Evolutionary conservation across 2,113 vertebrate species (phyloP).

Genomic region (Pseudopipra pipra): DNA sequence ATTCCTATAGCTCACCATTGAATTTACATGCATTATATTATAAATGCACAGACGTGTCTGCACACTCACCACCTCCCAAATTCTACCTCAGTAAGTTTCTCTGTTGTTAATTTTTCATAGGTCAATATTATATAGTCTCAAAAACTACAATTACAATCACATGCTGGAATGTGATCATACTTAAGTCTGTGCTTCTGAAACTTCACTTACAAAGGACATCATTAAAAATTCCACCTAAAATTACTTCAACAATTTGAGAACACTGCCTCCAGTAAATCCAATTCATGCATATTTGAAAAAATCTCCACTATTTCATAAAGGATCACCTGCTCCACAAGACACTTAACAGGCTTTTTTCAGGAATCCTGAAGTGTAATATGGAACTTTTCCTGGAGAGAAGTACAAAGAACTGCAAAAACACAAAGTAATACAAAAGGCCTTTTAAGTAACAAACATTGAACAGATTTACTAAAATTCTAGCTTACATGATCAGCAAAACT

Average conservation of each 20-base stretch:
- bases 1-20: neutral
- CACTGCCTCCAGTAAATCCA: neutral
- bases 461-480: neutral
- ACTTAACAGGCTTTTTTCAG: neutral
- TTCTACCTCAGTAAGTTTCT: neutral
- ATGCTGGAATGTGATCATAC: neutral
- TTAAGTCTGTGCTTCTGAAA: neutral
- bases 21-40: neutral
- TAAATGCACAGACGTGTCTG: neutral
- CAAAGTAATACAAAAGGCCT: neutral
- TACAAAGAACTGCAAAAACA: neutral
- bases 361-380: neutral
- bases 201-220: neutral
- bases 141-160: neutral
- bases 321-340: rapidly evolving
- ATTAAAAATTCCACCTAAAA: neutral
- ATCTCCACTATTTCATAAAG: neutral
- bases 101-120: neutral
- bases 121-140: neutral
- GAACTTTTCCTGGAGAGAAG: neutral
- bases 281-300: neutral
- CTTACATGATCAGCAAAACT: neutral
- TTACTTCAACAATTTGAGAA: neutral
- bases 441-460: neutral
- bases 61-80: neutral